Evolutionary conservation across 1,140 invertebrate genomes (phyloP).

Genomic region (Leguminivora glycinivorella): DNA sequence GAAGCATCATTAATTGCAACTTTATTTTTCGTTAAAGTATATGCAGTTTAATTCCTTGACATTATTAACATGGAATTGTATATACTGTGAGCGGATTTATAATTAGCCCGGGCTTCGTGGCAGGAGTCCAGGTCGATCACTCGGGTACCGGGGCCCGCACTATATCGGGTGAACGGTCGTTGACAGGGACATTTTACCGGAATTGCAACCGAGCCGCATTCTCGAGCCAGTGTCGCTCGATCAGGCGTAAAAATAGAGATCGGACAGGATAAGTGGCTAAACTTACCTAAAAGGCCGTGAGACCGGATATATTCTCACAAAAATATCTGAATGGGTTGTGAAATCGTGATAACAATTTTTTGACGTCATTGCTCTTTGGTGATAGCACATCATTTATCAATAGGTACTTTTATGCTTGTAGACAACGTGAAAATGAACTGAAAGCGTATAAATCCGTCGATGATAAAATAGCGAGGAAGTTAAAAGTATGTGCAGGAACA

Average conservation of each 20-base stretch:
- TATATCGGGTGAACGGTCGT: slow-evolving; percentile 68
- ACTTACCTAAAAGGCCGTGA: slow-evolving; percentile 21
- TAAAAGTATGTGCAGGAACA: not conserved
- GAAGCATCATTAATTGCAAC: slow-evolving; percentile 20
- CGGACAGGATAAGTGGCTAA: slow-evolving; percentile 29
- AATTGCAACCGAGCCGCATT: slow-evolving; percentile 55
- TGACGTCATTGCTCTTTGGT: not conserved
- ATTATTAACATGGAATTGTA: slow-evolving; percentile 51
- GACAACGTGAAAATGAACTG: not conserved
- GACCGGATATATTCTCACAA: slow-evolving; percentile 20
- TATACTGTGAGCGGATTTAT: slow-evolving; percentile 59
- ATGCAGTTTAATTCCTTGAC: slow-evolving; percentile 50
- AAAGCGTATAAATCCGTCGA: not conserved
- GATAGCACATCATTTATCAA: too few species aligned
- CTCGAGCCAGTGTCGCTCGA: slow-evolving; percentile 29
- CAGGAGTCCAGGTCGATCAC: slow-evolving; percentile 74
- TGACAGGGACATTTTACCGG: slow-evolving; percentile 68
- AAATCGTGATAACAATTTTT: not conserved
- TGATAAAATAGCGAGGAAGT: not conserved
- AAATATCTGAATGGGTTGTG: not conserved
- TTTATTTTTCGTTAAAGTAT: slow-evolving; percentile 30
- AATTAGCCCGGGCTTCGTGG: slow-evolving; percentile 65
- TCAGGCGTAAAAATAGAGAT: slow-evolving; percentile 31
- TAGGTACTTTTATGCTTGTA: too few species aligned
- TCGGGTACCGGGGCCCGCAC: slow-evolving; percentile 68